These are phyloP conservation scores for Drosophila falleni DNA, from an alignment of 2,888 invertebrate species.

Conservation along the genomic window DNA sequence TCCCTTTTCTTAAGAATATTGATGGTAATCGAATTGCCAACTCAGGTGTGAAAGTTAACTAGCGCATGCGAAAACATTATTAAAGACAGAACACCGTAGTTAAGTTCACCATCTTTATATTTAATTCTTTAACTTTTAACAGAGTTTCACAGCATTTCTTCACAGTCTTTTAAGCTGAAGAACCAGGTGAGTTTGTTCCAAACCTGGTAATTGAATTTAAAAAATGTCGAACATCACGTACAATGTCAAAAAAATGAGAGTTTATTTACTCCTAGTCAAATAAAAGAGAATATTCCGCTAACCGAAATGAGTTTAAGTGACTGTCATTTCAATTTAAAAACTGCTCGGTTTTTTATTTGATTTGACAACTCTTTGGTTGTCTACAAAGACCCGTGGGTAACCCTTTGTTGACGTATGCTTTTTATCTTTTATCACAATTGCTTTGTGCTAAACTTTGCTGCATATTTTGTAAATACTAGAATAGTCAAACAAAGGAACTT, in stretches of 20 bases:
- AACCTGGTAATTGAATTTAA: conserved; percentile 4
- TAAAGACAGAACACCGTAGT: not conserved
- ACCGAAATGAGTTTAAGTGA: conserved; percentile 26
- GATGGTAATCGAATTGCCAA: conserved; percentile 67
- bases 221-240: not conserved
- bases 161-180: not conserved
- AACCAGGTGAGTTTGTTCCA: not conserved
- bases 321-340: conserved; percentile 32
- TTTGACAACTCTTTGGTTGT: conserved; percentile 18
- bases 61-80: not conserved
- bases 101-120: not conserved
- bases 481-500: conserved; percentile 20
- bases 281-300: not conserved
- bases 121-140: not conserved
- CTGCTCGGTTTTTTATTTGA: conserved; percentile 23
- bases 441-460: conserved; percentile 20
- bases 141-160: not conserved
- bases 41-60: conserved; percentile 61
- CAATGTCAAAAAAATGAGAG: not conserved
- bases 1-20: conserved; percentile 9
- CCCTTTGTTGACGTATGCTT: conserved; percentile 2
- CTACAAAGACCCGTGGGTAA: not conserved
- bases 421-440: conserved; percentile 23
- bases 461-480: conserved; percentile 5
- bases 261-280: not conserved